phyloP scores from a whole-genome alignment of 2,888 invertebrate genomes.

The Leptinotarsa juncta region DNA sequence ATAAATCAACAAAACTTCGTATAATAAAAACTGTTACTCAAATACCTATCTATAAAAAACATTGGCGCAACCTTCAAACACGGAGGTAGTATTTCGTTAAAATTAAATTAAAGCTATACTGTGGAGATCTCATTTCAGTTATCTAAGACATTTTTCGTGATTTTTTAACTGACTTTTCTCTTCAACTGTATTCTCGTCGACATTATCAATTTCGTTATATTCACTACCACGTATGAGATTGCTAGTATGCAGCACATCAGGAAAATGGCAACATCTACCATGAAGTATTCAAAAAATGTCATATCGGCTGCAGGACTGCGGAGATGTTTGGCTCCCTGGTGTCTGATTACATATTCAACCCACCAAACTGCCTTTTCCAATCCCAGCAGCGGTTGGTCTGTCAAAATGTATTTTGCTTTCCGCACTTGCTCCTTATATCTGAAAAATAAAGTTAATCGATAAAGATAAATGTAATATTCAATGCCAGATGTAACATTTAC shows the following conservation, averaged over 20 bases:
- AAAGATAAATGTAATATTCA: no score
- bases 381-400: slow-evolving; percentile 62
- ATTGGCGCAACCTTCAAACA: no score
- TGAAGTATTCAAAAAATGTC: slow-evolving; percentile 63
- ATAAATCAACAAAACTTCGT: no score
- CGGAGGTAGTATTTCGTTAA: not conserved
- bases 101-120: not conserved
- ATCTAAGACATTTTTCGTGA: no score
- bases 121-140: no score
- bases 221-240: not conserved
- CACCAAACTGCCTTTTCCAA: slow-evolving; percentile 68
- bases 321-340: slow-evolving; percentile 65
- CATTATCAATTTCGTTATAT: not conserved
- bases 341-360: slow-evolving; percentile 68
- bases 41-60: no score
- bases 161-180: not conserved
- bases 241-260: slow-evolving; percentile 1
- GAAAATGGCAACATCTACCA: slow-evolving; percentile 59
- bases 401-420: slow-evolving; percentile 50
- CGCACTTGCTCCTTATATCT: slow-evolving; percentile 16
- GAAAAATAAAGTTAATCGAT: not conserved
- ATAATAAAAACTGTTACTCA: no score
- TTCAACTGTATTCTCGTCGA: not conserved
- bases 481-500: no score
- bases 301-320: slow-evolving; percentile 64